A percentile compares a stretch with the other conserved stretches of the same genome.
These are phyloP conservation scores for Pantelozetes paolii DNA, from an alignment of 2,888 invertebrate genomes.

Conservation along the genomic window DNA sequence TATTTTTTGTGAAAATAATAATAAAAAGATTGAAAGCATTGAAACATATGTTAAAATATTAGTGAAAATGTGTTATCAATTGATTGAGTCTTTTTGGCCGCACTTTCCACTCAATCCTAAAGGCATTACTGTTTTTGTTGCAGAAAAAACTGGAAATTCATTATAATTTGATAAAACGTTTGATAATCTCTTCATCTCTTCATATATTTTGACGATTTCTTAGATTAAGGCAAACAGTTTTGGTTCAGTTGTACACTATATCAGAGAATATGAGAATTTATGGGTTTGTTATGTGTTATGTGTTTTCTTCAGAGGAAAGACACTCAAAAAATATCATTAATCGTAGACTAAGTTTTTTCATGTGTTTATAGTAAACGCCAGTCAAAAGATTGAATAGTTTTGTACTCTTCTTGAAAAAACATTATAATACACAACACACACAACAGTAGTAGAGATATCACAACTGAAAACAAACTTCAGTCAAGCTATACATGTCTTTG, in stretches of 20 bases:
- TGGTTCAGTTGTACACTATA: background rate
- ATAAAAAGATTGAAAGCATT: no score
- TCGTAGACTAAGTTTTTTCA: slow-evolving; percentile 10
- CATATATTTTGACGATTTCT: slow-evolving; percentile 19
- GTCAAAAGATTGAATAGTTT: slow-evolving; percentile 31
- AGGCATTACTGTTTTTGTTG: background rate
- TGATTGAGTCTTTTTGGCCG: no score
- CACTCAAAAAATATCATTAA: slow-evolving; percentile 32
- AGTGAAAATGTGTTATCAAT: no score
- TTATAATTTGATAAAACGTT: slow-evolving; percentile 5
- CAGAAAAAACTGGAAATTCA: slow-evolving; percentile 3
- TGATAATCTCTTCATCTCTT: slow-evolving; percentile 3
- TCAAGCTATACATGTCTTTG: background rate
- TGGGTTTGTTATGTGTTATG: slow-evolving; percentile 19
- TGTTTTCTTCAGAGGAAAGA: background rate
- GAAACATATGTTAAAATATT: no score
- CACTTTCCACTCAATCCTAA: background rate
- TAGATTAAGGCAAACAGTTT: background rate
- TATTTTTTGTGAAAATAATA: no score
- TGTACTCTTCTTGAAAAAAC: slow-evolving; percentile 7
- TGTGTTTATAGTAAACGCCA: slow-evolving; percentile 7
- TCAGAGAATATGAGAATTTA: slow-evolving; percentile 17
- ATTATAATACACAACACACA: no score
- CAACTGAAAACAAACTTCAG: background rate
- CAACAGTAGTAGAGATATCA: slow-evolving; percentile 2